A percentile compares a stretch with the other conserved stretches of the same genome.
phyloP scores from a whole-genome alignment of 2,797 vertebrate species.

The Pelobates cultripes region DNA sequence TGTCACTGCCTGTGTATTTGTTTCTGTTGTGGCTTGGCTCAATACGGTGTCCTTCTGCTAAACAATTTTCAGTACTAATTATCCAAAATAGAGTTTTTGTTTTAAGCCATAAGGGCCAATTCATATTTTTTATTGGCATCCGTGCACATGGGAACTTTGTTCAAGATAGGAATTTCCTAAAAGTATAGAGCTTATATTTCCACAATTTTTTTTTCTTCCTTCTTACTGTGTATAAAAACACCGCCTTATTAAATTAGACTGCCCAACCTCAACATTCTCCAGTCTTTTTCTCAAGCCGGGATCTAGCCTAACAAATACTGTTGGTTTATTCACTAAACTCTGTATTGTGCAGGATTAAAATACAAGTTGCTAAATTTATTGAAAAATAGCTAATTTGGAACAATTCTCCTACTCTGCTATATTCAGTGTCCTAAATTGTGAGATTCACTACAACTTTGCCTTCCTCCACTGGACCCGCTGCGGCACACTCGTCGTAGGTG shows the following conservation, averaged over 20 bases:
- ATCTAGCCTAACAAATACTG: too few relatives aligned
- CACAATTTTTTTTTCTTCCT: neutral
- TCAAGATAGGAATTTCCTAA: neutral
- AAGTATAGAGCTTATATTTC: neutral
- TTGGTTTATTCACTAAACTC: too few relatives aligned
- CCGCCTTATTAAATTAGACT: neutral
- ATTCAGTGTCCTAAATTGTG: too few relatives aligned
- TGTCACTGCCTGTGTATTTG: conserved; percentile 25
- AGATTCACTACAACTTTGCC: too few relatives aligned
- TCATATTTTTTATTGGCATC: conserved; percentile 10
- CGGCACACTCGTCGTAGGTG: too few relatives aligned
- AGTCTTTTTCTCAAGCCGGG: too few relatives aligned
- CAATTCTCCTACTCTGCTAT: too few relatives aligned
- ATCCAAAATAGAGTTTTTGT: conserved; percentile 21
- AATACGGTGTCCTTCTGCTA: conserved; percentile 25
- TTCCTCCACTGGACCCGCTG: too few relatives aligned
- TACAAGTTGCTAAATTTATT: too few relatives aligned
- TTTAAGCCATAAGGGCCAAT: conserved; percentile 12
- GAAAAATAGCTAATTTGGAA: too few relatives aligned
- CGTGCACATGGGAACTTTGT: neutral
- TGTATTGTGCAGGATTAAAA: too few relatives aligned
- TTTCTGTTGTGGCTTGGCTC: conserved; percentile 45
- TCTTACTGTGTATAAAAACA: neutral
- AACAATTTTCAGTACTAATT: conserved; percentile 5
- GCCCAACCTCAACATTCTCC: neutral